Conservation (phyloP, 2,888 invertebrate species). For the Sylvicola fuscatus region DNA sequence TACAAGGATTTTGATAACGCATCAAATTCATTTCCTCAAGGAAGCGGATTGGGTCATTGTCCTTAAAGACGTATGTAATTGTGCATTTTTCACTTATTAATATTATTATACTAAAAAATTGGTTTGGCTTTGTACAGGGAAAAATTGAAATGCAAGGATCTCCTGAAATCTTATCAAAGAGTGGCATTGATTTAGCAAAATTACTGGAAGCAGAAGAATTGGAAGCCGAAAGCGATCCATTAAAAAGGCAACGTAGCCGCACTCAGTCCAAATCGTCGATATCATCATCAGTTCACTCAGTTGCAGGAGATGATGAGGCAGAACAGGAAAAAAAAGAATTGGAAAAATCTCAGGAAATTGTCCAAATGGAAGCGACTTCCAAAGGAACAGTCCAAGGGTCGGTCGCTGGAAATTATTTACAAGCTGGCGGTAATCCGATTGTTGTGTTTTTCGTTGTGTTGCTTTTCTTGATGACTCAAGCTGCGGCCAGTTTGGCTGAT, state of each 20-base stretch:
- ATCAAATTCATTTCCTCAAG: slow-evolving; percentile 48
- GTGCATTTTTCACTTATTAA: too few species aligned
- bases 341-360: slow-evolving; percentile 12
- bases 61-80: slow-evolving; percentile 33
- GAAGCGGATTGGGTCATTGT: slow-evolving; percentile 34
- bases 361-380: slow-evolving; percentile 21
- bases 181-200: slow-evolving; percentile 30
- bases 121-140: slow-evolving; percentile 20
- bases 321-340: slow-evolving; percentile 3
- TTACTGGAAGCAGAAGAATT: slow-evolving; percentile 23
- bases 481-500: slow-evolving; percentile 40
- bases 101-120: not conserved
- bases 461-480: slow-evolving; percentile 33
- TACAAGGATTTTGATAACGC: slow-evolving; percentile 50
- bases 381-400: slow-evolving; percentile 26
- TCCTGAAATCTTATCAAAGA: slow-evolving; percentile 23
- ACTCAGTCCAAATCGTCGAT: slow-evolving; percentile 6
- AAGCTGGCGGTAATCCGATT: slow-evolving; percentile 29
- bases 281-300: slow-evolving; percentile 2
- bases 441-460: slow-evolving; percentile 24
- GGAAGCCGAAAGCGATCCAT: slow-evolving; percentile 18
- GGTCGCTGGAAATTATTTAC: slow-evolving; percentile 28
- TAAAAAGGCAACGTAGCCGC: slow-evolving; percentile 7
- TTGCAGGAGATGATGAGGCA: not conserved
- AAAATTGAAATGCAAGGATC: slow-evolving; percentile 27